Base-by-base conservation (phyloP, 2,888 invertebrate genomes). In the Melieria picta region DNA sequence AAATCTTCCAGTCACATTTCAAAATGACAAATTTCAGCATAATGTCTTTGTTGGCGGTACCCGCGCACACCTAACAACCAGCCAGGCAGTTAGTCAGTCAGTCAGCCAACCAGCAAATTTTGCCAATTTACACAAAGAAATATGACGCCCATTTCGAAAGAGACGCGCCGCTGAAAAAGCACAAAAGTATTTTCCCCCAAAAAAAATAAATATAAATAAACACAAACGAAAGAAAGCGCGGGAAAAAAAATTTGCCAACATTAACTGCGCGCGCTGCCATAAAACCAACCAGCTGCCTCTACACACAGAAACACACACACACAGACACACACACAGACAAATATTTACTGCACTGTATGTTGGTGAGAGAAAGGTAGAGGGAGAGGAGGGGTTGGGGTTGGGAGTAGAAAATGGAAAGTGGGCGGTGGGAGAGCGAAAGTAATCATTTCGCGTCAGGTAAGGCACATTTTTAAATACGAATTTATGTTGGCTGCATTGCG, bases 401-500 rank as follows among this genome's bases (percentile, higher is more conserved):
- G 30, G 3, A 30, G 10, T 16, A 46, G 57, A 7, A 62, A 43
- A n/a, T 16, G 50, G 65, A 4, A n/a, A 0, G 11, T 56, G 45
- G 10, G 5, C 7, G 45, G 66, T 4, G 11, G 30, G 3, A 2
- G 1, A 30, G 3, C 30, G 30, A 30, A 30, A 30, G 30, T 30
- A 76, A 72, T 76, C 74, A 73, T 74, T 70, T 68, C 3, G 69
- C 68, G 72, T 72, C 74, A 76, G 74, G 74, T 61, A 73, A 70
- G 62, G 80, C 81, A 81, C 82, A 83, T 83, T 84, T 82, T 83
- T 84, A 83, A 83, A 83, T 81, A 82, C 81, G 81, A 83, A 83
- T 84, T 83, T 82, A 83, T 83, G 81, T 79, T 82, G 30, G 30
- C 79, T 77, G 77, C 72, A 65, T 74, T 65, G 74, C 73, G 71